Percentiles rank a stretch among this genome's conserved stretches.
These are phyloP conservation scores for Tamandua tetradactyla DNA, from an alignment of 2,797 vertebrate species.

Conservation along the genomic window DNA sequence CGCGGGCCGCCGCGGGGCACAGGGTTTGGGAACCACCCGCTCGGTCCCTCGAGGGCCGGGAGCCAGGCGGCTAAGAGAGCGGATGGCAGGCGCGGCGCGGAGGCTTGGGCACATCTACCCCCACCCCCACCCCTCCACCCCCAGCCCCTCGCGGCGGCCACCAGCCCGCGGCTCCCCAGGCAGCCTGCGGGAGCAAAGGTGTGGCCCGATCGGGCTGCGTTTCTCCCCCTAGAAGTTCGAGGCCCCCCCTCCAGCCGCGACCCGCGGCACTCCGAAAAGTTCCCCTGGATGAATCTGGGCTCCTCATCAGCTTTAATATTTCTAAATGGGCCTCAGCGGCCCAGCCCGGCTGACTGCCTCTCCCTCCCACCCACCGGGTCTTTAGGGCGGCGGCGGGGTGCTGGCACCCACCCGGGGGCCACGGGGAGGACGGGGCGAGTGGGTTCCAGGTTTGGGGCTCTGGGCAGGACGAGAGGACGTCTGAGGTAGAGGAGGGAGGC, in stretches of 20 bases:
- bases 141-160: no score
- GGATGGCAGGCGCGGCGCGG: neutral
- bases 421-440: neutral
- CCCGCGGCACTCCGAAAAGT: neutral
- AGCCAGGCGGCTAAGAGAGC: neutral
- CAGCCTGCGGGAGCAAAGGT: neutral
- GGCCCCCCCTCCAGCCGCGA: neutral
- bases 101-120: neutral
- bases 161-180: neutral
- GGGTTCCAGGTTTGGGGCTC: neutral
- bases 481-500: neutral
- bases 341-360: neutral
- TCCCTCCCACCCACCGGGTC: neutral
- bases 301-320: neutral
- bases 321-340: neutral
- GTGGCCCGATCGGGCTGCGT: neutral
- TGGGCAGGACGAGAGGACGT: slow-evolving; percentile 51
- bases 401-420: neutral
- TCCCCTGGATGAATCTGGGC: neutral
- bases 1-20: neutral
- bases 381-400: neutral
- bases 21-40: neutral
- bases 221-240: neutral
- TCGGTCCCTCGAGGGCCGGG: neutral
- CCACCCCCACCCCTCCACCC: no score